These are phyloP conservation scores for Eutolmus rufibarbis DNA, from an alignment of 2,888 invertebrate genomes.

Conservation along the genomic window DNA sequence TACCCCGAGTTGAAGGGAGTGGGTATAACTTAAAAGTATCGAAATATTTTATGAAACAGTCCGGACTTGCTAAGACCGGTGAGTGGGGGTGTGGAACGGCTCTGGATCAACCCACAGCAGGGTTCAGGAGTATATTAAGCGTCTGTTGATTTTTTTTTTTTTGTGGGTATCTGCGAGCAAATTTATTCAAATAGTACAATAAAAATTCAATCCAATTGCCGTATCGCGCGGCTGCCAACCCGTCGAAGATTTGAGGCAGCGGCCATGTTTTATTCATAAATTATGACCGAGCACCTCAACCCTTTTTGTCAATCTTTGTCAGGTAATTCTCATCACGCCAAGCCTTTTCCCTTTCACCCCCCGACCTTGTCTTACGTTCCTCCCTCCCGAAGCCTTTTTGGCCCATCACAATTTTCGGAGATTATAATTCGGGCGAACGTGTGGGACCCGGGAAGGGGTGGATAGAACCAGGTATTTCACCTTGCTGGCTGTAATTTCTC, in stretches of 20 bases:
- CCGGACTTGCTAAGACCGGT: background rate
- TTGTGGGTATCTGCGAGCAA: background rate
- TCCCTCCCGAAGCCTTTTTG: background rate
- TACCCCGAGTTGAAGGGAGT: background rate
- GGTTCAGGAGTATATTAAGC: background rate
- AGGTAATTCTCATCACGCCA: background rate
- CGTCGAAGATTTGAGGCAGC: background rate
- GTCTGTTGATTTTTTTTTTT: constrained; percentile 9
- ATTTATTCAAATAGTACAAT: constrained; percentile 31
- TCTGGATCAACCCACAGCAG: background rate
- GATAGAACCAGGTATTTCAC: background rate
- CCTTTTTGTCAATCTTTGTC: constrained; percentile 14
- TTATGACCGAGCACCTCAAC: background rate
- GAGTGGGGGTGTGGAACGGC: background rate
- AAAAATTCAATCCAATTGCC: constrained; percentile 27
- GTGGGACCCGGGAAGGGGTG: background rate
- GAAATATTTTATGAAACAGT: background rate
- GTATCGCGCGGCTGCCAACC: background rate
- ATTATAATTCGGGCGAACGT: background rate
- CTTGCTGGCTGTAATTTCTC: background rate
- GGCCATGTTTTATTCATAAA: constrained; percentile 30
- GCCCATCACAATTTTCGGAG: background rate
- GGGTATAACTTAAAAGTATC: background rate
- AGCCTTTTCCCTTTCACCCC: background rate
- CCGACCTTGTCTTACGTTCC: background rate